phyloP scores from a whole-genome alignment of 2,888 invertebrate species.

The Acanthosepion lycidas region DNA sequence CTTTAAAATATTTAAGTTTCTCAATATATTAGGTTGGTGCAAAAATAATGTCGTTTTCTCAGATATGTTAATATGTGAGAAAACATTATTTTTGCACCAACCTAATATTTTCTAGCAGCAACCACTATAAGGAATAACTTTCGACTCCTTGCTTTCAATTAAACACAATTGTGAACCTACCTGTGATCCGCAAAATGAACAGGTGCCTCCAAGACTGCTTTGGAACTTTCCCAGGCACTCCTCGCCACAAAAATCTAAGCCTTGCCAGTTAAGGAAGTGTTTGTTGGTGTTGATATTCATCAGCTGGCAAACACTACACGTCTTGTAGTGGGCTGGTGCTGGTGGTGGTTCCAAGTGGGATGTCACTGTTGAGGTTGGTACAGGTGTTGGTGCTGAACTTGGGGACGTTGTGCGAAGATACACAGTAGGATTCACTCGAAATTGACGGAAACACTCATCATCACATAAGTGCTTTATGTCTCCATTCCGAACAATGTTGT shows the following conservation, averaged over 20 bases:
- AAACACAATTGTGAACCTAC: slow-evolving; percentile 68
- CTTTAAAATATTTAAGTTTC: too few relatives aligned
- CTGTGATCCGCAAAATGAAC: slow-evolving; percentile 85
- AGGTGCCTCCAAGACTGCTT: slow-evolving; percentile 83
- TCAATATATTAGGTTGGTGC: too few relatives aligned
- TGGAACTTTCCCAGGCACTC: slow-evolving; percentile 88
- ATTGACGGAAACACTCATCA: slow-evolving; percentile 72
- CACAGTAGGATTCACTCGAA: slow-evolving; percentile 69
- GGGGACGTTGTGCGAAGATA: slow-evolving; percentile 56
- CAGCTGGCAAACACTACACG: slow-evolving; percentile 68
- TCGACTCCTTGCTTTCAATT: too few relatives aligned
- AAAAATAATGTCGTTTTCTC: too few relatives aligned
- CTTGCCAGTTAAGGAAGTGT: slow-evolving; percentile 82
- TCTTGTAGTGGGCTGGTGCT: slow-evolving; percentile 59
- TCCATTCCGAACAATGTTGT: slow-evolving; percentile 74
- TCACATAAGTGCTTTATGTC: slow-evolving; percentile 74
- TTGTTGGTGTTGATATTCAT: slow-evolving; percentile 66
- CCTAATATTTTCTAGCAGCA: too few relatives aligned
- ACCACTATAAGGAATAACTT: too few relatives aligned
- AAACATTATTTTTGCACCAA: too few relatives aligned
- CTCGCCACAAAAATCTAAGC: slow-evolving; percentile 94
- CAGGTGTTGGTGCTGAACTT: background rate
- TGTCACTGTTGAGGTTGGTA: slow-evolving; percentile 37
- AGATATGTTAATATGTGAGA: too few relatives aligned
- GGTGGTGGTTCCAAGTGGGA: background rate